Conservation (phyloP, 2,888 invertebrate genomes). For the Eristalis tenax region DNA sequence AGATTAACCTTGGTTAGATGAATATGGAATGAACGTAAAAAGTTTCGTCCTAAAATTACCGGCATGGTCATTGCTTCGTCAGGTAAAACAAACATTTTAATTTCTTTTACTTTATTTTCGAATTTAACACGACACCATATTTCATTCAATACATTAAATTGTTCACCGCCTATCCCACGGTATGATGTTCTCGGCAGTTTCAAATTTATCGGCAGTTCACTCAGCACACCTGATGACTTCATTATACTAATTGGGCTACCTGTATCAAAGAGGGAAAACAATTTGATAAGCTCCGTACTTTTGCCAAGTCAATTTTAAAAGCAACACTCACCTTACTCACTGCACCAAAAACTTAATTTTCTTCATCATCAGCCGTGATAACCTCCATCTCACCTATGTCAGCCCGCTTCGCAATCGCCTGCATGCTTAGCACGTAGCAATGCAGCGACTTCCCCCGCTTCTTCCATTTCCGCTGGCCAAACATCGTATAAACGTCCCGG, state of each 20-base stretch:
- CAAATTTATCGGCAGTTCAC: too few species aligned
- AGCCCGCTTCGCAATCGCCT: too few species aligned
- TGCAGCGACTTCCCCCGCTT: too few species aligned
- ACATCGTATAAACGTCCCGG: too few species aligned
- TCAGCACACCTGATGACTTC: background rate
- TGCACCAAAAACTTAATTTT: background rate
- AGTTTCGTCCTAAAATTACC: background rate
- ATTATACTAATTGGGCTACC: constrained; percentile 34
- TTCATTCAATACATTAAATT: background rate
- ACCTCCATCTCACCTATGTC: too few species aligned
- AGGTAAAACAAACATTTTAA: background rate
- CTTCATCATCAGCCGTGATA: background rate
- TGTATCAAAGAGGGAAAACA: constrained; percentile 28
- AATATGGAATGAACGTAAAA: too few species aligned
- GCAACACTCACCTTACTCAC: constrained; percentile 23
- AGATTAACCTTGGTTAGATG: background rate
- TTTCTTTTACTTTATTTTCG: background rate
- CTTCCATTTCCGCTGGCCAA: too few species aligned
- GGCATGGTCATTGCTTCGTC: background rate
- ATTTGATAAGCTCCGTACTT: too few species aligned
- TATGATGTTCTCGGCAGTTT: background rate
- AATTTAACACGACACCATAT: background rate
- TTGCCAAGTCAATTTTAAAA: constrained; percentile 13
- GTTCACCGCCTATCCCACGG: background rate
- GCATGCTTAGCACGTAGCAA: too few species aligned